Evolutionary conservation across 2,888 invertebrate genomes (phyloP), one percentile per base, ranked within the genome.

Genomic region (Chrysolina oricalcia): DNA sequence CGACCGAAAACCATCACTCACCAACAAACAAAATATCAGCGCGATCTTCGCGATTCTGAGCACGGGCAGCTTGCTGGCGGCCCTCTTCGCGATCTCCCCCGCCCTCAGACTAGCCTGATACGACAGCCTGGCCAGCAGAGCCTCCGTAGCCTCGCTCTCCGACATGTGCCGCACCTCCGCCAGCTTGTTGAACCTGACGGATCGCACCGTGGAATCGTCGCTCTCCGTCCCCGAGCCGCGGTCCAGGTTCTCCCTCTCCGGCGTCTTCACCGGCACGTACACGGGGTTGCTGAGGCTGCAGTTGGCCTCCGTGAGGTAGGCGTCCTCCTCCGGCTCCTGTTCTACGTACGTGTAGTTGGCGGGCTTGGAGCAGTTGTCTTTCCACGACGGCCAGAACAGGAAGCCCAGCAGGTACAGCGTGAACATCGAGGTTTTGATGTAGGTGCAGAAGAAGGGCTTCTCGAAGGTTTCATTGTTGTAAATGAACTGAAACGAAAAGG

Each of bases 401-500:
- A 98, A 93, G 59, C 98, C 95, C 84, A 97, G 89, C 81, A 99
- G 91, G 89, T 98, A 99, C 79, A 98, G 90, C 75, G 96, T 94
- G 85, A 99, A 96, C 93, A 98, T 93, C 48, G 97, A 97, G 74
- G 97, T 97, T 89, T 98, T 97, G 77, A 98, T 91, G 89, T 98
- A 99, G 21, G 98, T 97, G 84, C 95, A 95, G 89, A 99, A 97
- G 90, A 98, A 98, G 67, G 99, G 98, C 86, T 98, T 97, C 86
- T 97, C 94, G 86, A 94, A 96, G 76, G 95, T 92, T 87, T 95
- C 95, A 89, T 96, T 94, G 84, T 91, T 91, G 87, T 96, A 96
- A 79, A 97, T 92, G 88, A 94, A 96, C 97, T 98, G 90, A 73
- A 93, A 92, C 10, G n/a, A 35, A 8, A 8, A 8, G 35, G 35